Evolutionary conservation across 1,140 invertebrate genomes (phyloP).

Genomic region (Aphaenogaster ashmeadi): DNA sequence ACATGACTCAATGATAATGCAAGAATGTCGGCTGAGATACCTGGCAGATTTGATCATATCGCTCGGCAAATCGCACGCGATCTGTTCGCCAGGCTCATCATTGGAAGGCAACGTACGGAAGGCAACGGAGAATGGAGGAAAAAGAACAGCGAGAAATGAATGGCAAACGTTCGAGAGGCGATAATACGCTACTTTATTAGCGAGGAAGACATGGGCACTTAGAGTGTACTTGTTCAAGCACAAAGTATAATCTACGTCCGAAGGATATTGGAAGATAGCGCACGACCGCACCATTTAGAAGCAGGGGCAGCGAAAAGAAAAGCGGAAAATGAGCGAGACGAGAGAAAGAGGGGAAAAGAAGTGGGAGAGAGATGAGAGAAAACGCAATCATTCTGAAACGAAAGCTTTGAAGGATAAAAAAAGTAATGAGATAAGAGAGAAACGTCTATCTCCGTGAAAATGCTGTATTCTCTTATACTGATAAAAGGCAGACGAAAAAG

Average conservation of each 20-base stretch:
- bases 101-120: neutral
- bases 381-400: neutral
- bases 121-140: neutral
- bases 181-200: slow-evolving; percentile 69
- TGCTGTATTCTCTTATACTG: neutral
- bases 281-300: slow-evolving; percentile 31
- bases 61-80: neutral
- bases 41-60: neutral
- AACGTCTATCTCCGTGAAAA: neutral
- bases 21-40: neutral
- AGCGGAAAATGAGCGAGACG: slow-evolving; percentile 4
- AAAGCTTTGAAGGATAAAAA: slow-evolving; percentile 41
- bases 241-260: slow-evolving; percentile 39
- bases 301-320: neutral
- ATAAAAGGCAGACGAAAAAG: neutral
- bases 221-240: slow-evolving; percentile 30
- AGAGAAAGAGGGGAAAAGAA: slow-evolving; percentile 16
- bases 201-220: slow-evolving; percentile 55
- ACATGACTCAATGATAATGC: neutral
- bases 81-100: neutral
- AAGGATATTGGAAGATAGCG: slow-evolving; percentile 39
- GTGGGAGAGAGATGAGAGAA: neutral
- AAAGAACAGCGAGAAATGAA: neutral
- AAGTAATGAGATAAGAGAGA: neutral
- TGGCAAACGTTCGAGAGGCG: slow-evolving; percentile 13